These are phyloP conservation scores for Lumbricus terrestris DNA, from an alignment of 2,888 invertebrate genomes.

Conservation along the genomic window DNA sequence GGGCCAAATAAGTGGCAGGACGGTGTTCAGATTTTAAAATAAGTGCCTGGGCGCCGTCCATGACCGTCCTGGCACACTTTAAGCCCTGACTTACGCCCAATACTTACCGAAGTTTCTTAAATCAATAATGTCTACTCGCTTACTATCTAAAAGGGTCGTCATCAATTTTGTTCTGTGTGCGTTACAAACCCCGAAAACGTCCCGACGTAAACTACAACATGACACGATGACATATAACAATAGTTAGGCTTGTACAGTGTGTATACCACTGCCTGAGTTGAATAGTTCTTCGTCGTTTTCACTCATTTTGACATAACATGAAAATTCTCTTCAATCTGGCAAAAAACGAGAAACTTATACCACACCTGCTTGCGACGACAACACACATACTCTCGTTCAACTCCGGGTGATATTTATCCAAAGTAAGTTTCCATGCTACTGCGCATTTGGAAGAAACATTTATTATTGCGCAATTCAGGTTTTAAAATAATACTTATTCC, in stretches of 20 bases:
- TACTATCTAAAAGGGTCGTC: not conserved
- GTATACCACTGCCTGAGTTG: not conserved
- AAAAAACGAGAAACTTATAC: not conserved
- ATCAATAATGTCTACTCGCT: not conserved
- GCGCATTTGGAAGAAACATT: not conserved
- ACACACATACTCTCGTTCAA: not conserved
- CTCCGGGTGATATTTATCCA: not conserved
- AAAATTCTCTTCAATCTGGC: not conserved
- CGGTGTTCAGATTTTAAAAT: too few species aligned
- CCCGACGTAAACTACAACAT: not conserved
- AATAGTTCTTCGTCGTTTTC: not conserved
- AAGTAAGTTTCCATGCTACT: not conserved
- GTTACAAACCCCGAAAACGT: not conserved
- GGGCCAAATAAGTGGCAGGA: too few species aligned
- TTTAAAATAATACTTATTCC: not conserved
- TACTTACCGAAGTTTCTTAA: not conserved
- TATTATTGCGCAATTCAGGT: too few species aligned
- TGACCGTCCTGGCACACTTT: too few species aligned
- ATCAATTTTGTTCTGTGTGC: not conserved
- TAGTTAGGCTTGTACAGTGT: not conserved
- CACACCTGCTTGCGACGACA: not conserved
- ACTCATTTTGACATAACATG: not conserved
- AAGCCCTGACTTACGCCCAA: too few species aligned
- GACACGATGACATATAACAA: not conserved
- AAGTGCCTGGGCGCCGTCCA: too few species aligned